Conservation (phyloP, 30 jellyfish, hydroid and myxozoan species). For the Clytia hemisphaerica region DNA sequence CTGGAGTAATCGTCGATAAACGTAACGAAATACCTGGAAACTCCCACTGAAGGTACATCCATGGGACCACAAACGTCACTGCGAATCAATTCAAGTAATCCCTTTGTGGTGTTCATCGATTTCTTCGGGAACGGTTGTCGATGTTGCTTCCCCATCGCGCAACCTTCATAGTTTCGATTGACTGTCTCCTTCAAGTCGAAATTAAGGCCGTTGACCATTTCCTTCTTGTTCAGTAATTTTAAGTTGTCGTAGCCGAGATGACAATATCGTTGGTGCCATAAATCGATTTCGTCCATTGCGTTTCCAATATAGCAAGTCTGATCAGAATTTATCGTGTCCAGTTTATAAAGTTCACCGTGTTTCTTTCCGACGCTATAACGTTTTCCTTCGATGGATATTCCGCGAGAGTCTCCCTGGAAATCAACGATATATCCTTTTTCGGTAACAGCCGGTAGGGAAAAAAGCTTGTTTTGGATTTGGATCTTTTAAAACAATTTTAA, state of each 20-base stretch:
- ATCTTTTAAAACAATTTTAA: constrained; percentile 19
- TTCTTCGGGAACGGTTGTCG: constrained; percentile 10
- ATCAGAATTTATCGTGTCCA: neutral
- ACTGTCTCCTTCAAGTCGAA: neutral
- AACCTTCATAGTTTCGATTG: constrained; percentile 13
- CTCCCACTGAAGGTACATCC: constrained; percentile 19
- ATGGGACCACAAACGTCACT: constrained; percentile 34
- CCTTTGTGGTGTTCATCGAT: constrained; percentile 2
- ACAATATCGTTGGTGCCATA: constrained; percentile 43
- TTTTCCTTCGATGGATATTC: constrained; percentile 2
- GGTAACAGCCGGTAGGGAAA: constrained; percentile 34
- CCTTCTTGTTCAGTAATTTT: constrained; percentile 1
- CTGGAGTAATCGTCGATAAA: constrained; percentile 22
- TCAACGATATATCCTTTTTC: constrained; percentile 29
- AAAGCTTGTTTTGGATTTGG: constrained; percentile 9
- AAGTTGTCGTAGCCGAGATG: constrained; percentile 44
- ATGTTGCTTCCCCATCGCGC: constrained; percentile 34
- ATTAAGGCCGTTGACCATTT: constrained; percentile 30
- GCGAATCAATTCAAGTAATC: constrained; percentile 21
- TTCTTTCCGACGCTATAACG: constrained; percentile 19
- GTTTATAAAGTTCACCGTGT: constrained; percentile 31
- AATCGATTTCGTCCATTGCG: neutral
- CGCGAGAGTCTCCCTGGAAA: constrained; percentile 20
- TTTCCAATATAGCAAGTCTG: constrained; percentile 2
- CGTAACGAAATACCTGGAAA: constrained; percentile 20